A percentile compares a stretch with the other conserved stretches of the same genome.
Evolutionary conservation across 2,888 invertebrate genomes (phyloP).

Genomic region (Disparrhopalites patrizii): DNA sequence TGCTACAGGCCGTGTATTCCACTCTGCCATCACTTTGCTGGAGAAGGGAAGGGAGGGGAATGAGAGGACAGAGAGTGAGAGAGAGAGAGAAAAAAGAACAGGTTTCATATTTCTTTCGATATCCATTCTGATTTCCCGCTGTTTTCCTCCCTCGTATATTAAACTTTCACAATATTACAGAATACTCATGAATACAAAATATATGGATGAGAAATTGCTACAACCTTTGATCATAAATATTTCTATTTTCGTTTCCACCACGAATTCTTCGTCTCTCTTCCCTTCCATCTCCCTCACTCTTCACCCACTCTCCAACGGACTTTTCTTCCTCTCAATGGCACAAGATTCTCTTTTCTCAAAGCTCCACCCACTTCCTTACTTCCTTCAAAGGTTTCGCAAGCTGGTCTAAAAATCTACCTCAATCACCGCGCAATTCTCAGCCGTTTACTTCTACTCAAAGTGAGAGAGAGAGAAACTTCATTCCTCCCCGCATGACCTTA

Average conservation of each 20-base stretch:
- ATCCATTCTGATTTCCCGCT: conserved; percentile 25
- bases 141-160: conserved; percentile 18
- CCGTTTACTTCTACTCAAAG: too few species aligned
- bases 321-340: neutral
- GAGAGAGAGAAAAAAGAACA: too few species aligned
- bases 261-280: too few species aligned
- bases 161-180: conserved; percentile 10
- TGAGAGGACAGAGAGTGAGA: too few species aligned
- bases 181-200: conserved; percentile 17
- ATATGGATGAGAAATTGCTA: conserved; percentile 6
- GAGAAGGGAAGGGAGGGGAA: too few species aligned
- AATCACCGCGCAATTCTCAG: neutral
- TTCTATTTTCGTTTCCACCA: conserved; percentile 14
- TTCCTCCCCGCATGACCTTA: too few species aligned
- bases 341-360: neutral
- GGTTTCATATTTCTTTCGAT: conserved; percentile 19
- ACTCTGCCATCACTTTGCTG: too few species aligned
- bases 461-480: too few species aligned
- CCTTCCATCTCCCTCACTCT: too few species aligned
- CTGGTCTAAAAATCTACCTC: neutral
- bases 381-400: too few species aligned
- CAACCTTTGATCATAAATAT: conserved; percentile 14
- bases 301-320: neutral
- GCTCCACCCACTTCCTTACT: too few species aligned
- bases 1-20: too few species aligned